Conservation (phyloP, 2,888 invertebrate genomes). For the Liopterus haemorrhoidalis region DNA sequence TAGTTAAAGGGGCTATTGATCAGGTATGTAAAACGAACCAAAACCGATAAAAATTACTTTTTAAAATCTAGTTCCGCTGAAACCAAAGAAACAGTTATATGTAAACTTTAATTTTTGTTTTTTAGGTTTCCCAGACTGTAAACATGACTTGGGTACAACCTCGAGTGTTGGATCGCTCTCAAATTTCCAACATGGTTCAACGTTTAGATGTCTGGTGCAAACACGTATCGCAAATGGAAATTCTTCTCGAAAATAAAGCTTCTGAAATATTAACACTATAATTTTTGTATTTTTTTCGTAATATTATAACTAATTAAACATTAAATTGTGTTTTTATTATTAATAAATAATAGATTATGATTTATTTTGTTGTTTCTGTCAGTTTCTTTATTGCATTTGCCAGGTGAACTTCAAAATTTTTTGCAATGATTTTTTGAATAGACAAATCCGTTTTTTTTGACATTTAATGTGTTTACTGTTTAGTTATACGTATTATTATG, state of each 20-base stretch:
- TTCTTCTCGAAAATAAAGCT: conserved; percentile 66
- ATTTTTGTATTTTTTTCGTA: conserved; percentile 35
- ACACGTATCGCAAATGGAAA: conserved; percentile 68
- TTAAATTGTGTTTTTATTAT: no score
- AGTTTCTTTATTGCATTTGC: no score
- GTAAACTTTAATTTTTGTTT: conserved; percentile 15
- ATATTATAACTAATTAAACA: no score
- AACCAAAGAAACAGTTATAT: conserved; percentile 1
- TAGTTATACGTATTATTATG: no score
- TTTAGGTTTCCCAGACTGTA: conserved; percentile 53
- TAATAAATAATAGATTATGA: no score
- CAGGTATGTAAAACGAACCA: no score
- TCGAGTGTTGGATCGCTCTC: conserved; percentile 62
- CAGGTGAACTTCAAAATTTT: no score
- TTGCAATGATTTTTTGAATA: no score
- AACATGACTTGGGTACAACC: conserved; percentile 85
- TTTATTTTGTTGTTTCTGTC: no score
- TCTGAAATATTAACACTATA: conserved; percentile 68
- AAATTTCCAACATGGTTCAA: conserved; percentile 67
- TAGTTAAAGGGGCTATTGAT: conserved; percentile 92
- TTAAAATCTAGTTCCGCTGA: no score
- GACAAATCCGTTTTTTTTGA: no score
- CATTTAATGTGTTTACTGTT: no score
- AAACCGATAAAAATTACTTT: conserved; percentile 11
- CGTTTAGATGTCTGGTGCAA: conserved; percentile 67